phyloP scores from a whole-genome alignment of 2,888 invertebrate species.

The Cryptocephalus moraei region DNA sequence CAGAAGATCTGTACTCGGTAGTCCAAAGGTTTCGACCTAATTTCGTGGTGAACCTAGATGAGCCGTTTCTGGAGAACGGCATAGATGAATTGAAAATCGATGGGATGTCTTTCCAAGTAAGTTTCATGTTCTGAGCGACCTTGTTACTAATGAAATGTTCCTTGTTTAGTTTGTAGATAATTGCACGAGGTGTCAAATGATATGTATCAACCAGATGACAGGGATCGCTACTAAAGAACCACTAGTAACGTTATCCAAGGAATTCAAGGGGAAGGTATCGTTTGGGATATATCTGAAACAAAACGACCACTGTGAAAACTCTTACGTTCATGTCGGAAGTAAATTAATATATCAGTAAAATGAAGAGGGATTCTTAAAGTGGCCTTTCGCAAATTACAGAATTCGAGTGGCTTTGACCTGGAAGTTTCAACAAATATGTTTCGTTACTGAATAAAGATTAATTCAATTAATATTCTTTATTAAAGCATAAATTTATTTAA shows the following conservation, averaged over 20 bases:
- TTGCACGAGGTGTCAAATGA: conserved; percentile 90
- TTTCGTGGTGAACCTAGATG: conserved; percentile 62
- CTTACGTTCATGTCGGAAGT: too few species aligned
- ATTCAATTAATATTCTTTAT: neutral
- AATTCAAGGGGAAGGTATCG: conserved; percentile 62
- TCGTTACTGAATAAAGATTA: too few species aligned
- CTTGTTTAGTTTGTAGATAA: conserved; percentile 58
- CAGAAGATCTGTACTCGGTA: conserved; percentile 41
- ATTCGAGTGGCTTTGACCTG: too few species aligned
- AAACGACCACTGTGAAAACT: too few species aligned
- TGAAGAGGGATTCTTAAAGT: too few species aligned
- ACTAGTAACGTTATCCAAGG: conserved; percentile 60
- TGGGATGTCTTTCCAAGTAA: conserved; percentile 53
- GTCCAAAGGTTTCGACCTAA: conserved; percentile 84
- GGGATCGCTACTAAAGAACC: conserved; percentile 73
- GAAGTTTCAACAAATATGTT: too few species aligned
- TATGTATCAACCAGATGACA: conserved; percentile 83
- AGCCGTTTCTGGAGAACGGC: conserved; percentile 67
- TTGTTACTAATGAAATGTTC: neutral
- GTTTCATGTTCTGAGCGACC: neutral
- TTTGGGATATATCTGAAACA: conserved; percentile 68
- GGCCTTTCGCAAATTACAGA: too few species aligned
- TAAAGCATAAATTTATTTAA: neutral
- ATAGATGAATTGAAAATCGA: conserved; percentile 61
- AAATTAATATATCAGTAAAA: too few species aligned